These are phyloP conservation scores for Aurelia coerulea DNA, from an alignment of 30 jellyfish, hydroid and myxozoan genomes.

Conservation along the genomic window DNA sequence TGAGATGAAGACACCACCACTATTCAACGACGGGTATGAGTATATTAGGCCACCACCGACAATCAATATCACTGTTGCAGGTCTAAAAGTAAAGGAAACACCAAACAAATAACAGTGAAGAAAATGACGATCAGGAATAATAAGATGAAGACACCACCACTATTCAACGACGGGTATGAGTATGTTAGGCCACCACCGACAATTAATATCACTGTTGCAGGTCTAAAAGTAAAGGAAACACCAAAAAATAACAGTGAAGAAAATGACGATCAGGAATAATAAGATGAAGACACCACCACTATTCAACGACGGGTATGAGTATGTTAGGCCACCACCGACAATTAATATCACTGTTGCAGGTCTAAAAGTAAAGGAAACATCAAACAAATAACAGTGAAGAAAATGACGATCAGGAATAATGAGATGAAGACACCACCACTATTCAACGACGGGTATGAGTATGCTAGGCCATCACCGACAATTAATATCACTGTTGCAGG, in stretches of 20 bases:
- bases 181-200: constrained; percentile 94
- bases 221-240: no score
- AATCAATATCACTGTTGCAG: constrained; percentile 81
- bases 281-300: constrained; percentile 51
- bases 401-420: constrained; percentile 42
- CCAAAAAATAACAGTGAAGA: constrained; percentile 71
- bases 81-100: no score
- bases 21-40: constrained; percentile 72
- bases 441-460: constrained; percentile 77
- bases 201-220: constrained; percentile 81
- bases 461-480: constrained; percentile 92
- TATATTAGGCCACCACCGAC: constrained; percentile 94
- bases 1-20: constrained; percentile 54
- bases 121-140: constrained; percentile 46
- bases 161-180: constrained; percentile 72
- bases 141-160: constrained; percentile 53
- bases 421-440: constrained; percentile 52
- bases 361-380: neutral
- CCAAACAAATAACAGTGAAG: constrained; percentile 77
- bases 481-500: constrained; percentile 81
- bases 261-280: constrained; percentile 42
- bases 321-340: constrained; percentile 93
- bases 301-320: constrained; percentile 77
- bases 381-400: constrained; percentile 77
- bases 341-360: constrained; percentile 81